Evolutionary conservation across 2,113 vertebrate species (phyloP).

Genomic region (Struthidea cinerea): DNA sequence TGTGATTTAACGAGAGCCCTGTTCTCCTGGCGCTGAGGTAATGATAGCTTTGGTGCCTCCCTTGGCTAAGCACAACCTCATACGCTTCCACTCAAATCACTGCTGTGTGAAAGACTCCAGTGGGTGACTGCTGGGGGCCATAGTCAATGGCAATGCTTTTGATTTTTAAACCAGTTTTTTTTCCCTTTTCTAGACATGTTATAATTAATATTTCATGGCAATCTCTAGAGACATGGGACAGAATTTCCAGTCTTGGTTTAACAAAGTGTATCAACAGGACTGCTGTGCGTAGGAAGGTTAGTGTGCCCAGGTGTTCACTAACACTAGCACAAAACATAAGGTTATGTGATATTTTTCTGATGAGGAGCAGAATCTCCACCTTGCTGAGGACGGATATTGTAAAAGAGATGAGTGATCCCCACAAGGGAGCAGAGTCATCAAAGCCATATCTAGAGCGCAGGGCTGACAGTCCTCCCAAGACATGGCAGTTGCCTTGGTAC

Average conservation of each 20-base stretch:
- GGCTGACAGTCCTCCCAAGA: fast-evolving
- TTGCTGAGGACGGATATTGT: not conserved
- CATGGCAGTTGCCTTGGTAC: not conserved
- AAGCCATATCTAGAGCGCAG: not conserved
- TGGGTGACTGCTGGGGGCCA: not conserved
- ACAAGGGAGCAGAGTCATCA: not conserved
- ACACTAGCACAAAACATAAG: not conserved
- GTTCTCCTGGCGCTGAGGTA: not conserved
- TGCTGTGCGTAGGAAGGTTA: not conserved
- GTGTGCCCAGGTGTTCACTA: not conserved
- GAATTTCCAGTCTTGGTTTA: not conserved
- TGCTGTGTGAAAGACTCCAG: not conserved
- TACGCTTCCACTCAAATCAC: not conserved
- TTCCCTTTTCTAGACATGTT: not conserved
- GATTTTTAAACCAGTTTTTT: not conserved
- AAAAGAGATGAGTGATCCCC: not conserved
- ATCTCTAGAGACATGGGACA: not conserved
- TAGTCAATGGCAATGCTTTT: not conserved
- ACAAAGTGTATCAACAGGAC: not conserved
- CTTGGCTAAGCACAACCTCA: not conserved
- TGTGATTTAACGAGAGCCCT: not conserved
- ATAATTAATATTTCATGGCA: not conserved
- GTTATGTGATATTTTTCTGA: not conserved
- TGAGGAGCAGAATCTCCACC: not conserved
- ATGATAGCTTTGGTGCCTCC: not conserved